phyloP scores from a whole-genome alignment of 2,888 invertebrate species.

The Ephialtes manifestator region DNA sequence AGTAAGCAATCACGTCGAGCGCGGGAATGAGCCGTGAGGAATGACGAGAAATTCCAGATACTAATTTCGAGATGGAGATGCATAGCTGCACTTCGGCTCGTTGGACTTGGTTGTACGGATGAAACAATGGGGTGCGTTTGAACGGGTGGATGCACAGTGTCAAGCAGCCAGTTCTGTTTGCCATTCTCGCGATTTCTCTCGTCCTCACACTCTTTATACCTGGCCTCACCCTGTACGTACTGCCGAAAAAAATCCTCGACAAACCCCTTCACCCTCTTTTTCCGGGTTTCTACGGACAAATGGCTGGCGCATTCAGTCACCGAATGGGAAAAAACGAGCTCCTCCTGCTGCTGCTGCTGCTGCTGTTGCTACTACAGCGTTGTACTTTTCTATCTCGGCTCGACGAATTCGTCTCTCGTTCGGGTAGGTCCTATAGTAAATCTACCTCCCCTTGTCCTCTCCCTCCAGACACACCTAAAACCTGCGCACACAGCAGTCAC shows the following conservation, averaged over 20 bases:
- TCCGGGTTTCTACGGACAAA: constrained; percentile 52
- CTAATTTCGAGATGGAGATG: constrained; percentile 61
- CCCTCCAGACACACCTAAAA: constrained; percentile 34
- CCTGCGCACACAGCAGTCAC: constrained; percentile 11
- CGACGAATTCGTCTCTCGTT: constrained; percentile 61
- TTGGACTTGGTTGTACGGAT: constrained; percentile 52
- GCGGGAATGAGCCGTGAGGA: constrained; percentile 15
- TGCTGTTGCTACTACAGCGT: background rate
- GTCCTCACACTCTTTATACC: constrained; percentile 9
- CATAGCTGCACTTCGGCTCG: constrained; percentile 37
- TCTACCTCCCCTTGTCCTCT: constrained; percentile 25
- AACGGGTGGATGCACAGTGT: constrained; percentile 64
- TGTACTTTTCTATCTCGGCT: constrained; percentile 54
- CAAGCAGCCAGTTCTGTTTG: constrained; percentile 58
- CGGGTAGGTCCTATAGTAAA: constrained; percentile 39
- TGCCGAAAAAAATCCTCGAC: background rate
- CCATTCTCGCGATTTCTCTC: constrained; percentile 37
- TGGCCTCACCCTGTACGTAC: background rate
- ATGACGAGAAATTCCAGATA: constrained; percentile 53
- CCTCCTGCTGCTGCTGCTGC: constrained; percentile 15
- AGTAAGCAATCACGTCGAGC: constrained; percentile 13
- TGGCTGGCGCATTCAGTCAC: constrained; percentile 59
- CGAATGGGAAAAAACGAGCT: constrained; percentile 37
- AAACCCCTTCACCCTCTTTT: constrained; percentile 51
- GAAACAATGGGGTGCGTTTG: constrained; percentile 63